Base-by-base conservation (phyloP, 37 sponge, comb jelly and placozoan genomes). In the Oopsacas minuta region DNA sequence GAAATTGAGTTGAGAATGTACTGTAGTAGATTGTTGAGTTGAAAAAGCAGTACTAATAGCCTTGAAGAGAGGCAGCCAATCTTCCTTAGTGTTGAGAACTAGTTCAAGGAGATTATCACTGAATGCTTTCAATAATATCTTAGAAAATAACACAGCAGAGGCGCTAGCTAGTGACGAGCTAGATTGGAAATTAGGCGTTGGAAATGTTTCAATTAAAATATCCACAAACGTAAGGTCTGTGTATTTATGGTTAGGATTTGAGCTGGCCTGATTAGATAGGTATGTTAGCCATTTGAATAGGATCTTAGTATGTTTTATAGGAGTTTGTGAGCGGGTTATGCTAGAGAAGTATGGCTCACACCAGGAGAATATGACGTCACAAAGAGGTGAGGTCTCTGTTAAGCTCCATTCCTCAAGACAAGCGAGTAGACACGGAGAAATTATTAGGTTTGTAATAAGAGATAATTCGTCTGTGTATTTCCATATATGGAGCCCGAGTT, bases 221-320 rank as follows among this genome's bases (percentile, higher is more conserved):
- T 61, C 75, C 1, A 61, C 1, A 34, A 61, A 61, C 28, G 75
- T 61, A 34, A 25, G 30, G 32, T 61, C 32, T 7, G 75, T 61
- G 75, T 61, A 61, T 3, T 3, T 7, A n/a, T 61, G 75, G 3
- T 3, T 3, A 5, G 75, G 22, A 12, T 61, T 10, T 32, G 75
- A 20, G 30, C 75, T 61, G 20, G 75, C 20, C 5, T 61, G 28
- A n/a, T 61, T 3, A 34, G 75, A 61, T 34, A 61, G 75, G 22
- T 61, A 61, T 32, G 75, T 25, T 3, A 61, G 75, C 75, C 75
- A 61, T 61, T 61, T 61, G 75, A 61, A 61, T 61, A 61, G 7
- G 22, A 61, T 61, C 30, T 61, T 61, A 12, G 7, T 32, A 3
- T 61, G 75, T n/a, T 61, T 61, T 25, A 12, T 10, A n/a, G 75